phyloP scores from a whole-genome alignment of 2,888 invertebrate genomes.

The Chrysotoxum bicinctum region DNA sequence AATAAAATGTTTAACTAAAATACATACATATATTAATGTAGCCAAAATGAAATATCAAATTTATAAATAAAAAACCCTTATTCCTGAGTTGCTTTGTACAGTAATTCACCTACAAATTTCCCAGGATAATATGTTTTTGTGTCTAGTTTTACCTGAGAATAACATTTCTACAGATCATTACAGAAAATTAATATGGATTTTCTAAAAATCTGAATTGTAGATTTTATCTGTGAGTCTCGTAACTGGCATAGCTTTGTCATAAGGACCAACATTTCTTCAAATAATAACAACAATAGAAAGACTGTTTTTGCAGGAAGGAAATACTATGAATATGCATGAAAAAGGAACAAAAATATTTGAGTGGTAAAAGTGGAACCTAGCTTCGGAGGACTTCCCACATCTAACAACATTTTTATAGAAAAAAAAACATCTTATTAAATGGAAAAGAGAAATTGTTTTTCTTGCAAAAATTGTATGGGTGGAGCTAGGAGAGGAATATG shows the following conservation, averaged over 20 bases:
- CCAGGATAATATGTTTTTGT: no score
- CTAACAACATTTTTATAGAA: background rate
- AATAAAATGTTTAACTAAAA: no score
- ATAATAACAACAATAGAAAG: background rate
- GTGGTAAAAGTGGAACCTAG: background rate
- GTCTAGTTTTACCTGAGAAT: no score
- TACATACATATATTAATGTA: no score
- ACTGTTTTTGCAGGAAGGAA: background rate
- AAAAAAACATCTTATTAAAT: slow-evolving; percentile 24
- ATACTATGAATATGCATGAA: background rate
- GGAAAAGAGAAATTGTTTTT: slow-evolving; percentile 26
- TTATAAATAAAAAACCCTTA: no score
- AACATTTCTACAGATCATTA: no score
- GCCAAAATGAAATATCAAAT: no score
- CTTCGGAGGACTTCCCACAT: background rate
- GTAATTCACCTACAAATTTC: no score
- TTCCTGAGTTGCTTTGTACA: no score
- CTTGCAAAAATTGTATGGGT: slow-evolving; percentile 7
- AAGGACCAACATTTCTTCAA: background rate
- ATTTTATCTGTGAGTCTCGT: background rate
- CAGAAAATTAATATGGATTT: no score
- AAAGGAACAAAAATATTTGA: background rate
- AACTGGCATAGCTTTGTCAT: background rate
- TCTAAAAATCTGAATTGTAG: background rate
- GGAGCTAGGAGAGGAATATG: background rate